phyloP scores from a whole-genome alignment of 2,113 vertebrate species.

The Canis aureus region DNA sequence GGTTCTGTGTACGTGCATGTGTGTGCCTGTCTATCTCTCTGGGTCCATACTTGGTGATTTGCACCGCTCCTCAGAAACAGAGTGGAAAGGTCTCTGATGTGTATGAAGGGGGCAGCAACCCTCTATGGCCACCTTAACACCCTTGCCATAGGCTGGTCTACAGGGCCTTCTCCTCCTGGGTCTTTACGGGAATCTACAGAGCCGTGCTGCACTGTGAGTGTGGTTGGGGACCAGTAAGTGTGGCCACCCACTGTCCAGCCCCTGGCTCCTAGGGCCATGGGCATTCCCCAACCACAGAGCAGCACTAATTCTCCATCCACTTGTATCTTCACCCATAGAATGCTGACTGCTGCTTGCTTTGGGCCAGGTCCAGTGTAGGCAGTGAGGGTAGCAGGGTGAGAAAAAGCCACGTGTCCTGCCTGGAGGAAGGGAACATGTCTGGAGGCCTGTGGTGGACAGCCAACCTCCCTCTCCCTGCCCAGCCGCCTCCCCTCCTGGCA shows the following conservation, averaged over 20 bases:
- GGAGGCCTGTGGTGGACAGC: rapidly evolving
- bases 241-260: no score
- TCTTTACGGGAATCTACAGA: not conserved
- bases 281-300: not conserved
- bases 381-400: no score
- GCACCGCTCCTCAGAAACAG: not conserved
- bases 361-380: not conserved
- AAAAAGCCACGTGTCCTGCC: not conserved
- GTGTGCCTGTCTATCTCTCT: not conserved
- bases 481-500: not conserved
- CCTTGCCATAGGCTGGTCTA: not conserved
- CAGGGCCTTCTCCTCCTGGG: not conserved
- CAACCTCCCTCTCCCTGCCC: not conserved
- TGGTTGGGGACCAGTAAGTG: not conserved
- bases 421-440: not conserved
- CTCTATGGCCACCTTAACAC: not conserved
- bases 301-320: not conserved
- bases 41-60: not conserved
- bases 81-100: not conserved
- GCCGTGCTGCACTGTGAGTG: not conserved
- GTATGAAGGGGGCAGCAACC: not conserved
- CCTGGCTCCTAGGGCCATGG: rapidly evolving
- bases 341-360: rapidly evolving
- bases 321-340: not conserved
- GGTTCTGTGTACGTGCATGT: not conserved